Evolutionary conservation across 2,888 invertebrate genomes (phyloP), one percentile per base, ranked within the genome.

Genomic region (Pelosia muscerda): DNA sequence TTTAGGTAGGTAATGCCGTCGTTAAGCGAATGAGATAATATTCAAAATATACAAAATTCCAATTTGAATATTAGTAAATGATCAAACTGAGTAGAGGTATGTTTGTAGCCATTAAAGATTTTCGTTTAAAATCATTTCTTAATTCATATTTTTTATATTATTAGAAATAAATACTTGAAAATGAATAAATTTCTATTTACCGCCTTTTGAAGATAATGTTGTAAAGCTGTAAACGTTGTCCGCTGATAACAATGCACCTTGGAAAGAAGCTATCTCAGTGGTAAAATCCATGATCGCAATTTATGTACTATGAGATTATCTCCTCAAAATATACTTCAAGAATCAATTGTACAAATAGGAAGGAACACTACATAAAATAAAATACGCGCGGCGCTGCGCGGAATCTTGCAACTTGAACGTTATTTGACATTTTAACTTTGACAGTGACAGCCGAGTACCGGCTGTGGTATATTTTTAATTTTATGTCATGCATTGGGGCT

Each of bases 191-290:
- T 31, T 60, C 54, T 63, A 49, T 60, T 85, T 88, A 94, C 94
- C 94, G 82, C 92, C 93, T 85, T 83, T 90, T 19, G 88, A 86
- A 61, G 86, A 84, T 64, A 94, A 73, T 76, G 82, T 86, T 22
- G 88, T 84, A 84, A 93, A 92, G 42, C 84, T 72, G 72, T 91
- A 81, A 53, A 86, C 82, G 74, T 91, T 90, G 70, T 94, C 90
- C 9, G 90, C 86, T 38, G 94, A 92, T 74, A 92, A 81, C 34
- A 94, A 80, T 23, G 88, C 84, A 55, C 94, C 94, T 84, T 94
- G 94, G 77, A 94, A 90, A 23, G 90, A 85, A 28, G 86, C 85
- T 69, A 94, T 76, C 63, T 90, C 91, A 28, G 87, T 86, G 57
- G 90, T 90, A 73, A 92, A 92, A 78, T 94, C 90, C 91, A 92